A percentile compares a stretch with the other conserved stretches of the same genome.
These are phyloP conservation scores for Pantala flavescens DNA, from an alignment of 1,140 invertebrate species.

Conservation along the genomic window DNA sequence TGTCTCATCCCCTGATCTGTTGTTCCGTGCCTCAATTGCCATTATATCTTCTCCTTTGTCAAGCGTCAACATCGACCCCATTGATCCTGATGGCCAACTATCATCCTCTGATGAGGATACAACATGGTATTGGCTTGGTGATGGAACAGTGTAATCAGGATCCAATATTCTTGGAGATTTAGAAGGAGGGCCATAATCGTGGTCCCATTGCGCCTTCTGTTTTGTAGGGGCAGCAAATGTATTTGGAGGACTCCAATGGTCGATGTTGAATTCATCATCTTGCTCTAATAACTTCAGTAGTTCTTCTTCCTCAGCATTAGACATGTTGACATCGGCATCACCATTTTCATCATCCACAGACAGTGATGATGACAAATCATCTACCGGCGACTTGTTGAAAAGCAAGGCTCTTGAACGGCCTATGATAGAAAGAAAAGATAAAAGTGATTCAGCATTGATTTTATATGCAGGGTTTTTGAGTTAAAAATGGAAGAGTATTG, in stretches of 20 bases:
- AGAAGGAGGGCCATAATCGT: background rate
- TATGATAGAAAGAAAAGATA: conserved; percentile 22
- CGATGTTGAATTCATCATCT: background rate
- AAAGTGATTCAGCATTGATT: background rate
- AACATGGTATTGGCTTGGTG: background rate
- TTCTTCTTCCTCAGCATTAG: background rate
- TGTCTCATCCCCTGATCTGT: background rate
- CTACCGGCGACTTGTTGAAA: conserved; percentile 29
- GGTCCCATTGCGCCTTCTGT: background rate
- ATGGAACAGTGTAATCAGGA: background rate
- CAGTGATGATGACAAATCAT: background rate
- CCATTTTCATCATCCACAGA: background rate
- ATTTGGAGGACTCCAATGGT: background rate
- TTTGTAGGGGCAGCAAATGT: background rate
- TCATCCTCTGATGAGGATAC: background rate
- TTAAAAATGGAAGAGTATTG: background rate
- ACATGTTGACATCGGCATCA: background rate
- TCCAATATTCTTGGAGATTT: background rate
- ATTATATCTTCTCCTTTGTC: background rate
- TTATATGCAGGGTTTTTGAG: conserved; percentile 12
- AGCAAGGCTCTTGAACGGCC: conserved; percentile 37
- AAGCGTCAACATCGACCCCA: background rate
- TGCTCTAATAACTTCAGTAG: background rate
- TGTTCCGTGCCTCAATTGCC: background rate
- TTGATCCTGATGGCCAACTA: background rate